phyloP scores from a whole-genome alignment of 2,113 vertebrate species.

The Sinocyclocheilus rhinocerous region DNA sequence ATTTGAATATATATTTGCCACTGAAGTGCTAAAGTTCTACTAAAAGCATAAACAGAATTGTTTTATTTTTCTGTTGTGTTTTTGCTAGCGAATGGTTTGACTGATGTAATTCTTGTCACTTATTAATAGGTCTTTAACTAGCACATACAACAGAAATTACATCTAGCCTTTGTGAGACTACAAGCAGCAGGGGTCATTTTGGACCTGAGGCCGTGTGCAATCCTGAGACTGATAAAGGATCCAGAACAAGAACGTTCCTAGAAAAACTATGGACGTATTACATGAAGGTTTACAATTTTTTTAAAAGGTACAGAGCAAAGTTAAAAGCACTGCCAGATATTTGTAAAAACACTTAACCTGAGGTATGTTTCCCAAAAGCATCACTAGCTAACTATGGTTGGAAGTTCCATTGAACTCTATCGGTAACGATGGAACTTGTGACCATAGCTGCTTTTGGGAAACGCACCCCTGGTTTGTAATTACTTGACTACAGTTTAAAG shows the following conservation, averaged over 20 bases:
- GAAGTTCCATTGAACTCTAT: too few species aligned
- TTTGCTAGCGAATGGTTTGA: background rate
- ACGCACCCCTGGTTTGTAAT: background rate
- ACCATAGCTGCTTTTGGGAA: too few species aligned
- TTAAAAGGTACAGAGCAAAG: background rate
- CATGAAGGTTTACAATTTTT: constrained; percentile 23
- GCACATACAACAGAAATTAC: constrained; percentile 22
- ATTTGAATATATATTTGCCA: constrained; percentile 2
- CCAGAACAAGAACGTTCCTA: constrained; percentile 11
- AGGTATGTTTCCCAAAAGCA: too few species aligned
- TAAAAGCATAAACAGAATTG: background rate
- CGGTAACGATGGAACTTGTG: too few species aligned
- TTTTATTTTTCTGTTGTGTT: constrained; percentile 2
- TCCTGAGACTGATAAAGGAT: background rate
- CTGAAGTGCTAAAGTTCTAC: background rate
- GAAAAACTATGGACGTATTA: background rate
- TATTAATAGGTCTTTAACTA: constrained; percentile 32
- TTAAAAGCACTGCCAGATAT: constrained; percentile 32
- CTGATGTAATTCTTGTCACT: constrained; percentile 18
- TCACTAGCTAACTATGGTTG: too few species aligned
- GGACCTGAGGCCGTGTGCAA: constrained; percentile 10
- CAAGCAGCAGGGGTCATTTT: constrained; percentile 36
- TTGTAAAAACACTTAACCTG: constrained; percentile 19
- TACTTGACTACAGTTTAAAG: constrained; percentile 16
- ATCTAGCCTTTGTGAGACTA: constrained; percentile 12